Base-by-base conservation (phyloP, 2,888 invertebrate species). In the Eristalinus sepulchralis region DNA sequence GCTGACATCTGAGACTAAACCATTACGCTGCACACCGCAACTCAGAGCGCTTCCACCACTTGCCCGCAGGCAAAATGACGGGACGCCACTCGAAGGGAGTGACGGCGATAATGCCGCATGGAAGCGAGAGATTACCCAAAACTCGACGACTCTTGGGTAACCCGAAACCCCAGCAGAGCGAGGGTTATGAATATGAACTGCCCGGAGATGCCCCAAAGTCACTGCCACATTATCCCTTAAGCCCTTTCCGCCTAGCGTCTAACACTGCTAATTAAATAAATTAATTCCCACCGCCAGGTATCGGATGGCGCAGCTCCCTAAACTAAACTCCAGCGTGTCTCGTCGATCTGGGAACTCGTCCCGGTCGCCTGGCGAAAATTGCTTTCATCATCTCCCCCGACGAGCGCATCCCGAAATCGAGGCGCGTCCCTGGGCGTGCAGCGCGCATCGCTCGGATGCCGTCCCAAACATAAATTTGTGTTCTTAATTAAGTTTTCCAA, bases 401-500 rank as follows among this genome's bases (percentile, higher is more conserved):
- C 47, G 47, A 17, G 47, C 8, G 47, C 47, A 47, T 47, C 57
- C 11, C 1, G 11, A 27, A 4, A 20, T 9, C 11, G 47, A 10
- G 11, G 24, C 13, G 31, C 27, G 13, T 24, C 63, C 55, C 33
- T 33, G 39, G 17, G 39, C 63, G 34, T 11, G 24, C 55, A 22
- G 11, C 55, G 6, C 22, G 17, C 36, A 47, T 70, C 60, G n/a
- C 59, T 17, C 17, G 47, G 47, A 47, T 47, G 6, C 47, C 47
- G 47, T 47, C 47, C 47, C 47, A 8, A 66, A 78, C 82, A 85
- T 85, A 82, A 82, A 85, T 77, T 86, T 78, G 64, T 86, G 36
- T 66, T 86, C 83, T 79, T 86, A 86, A 83, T 83, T 86, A 86
- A 86, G 86, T 86, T 83, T 86, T 79, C 72, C 79, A 86, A 83